phyloP scores from a whole-genome alignment of 1,140 invertebrate genomes.

The Eubasilissa regina region DNA sequence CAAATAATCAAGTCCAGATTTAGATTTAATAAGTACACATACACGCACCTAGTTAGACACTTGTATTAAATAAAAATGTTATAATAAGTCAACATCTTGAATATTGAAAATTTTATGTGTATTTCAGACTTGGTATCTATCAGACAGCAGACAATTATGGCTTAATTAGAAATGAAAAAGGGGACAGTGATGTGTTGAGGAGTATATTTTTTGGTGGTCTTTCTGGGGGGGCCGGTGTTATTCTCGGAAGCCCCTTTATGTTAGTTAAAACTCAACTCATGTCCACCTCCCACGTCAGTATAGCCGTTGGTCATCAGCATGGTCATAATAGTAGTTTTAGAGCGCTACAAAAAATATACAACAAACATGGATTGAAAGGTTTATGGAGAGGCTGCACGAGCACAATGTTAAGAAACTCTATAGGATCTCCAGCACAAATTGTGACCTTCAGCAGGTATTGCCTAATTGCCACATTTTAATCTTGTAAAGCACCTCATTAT shows the following conservation, averaged over 20 bases:
- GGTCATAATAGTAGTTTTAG: constrained; percentile 79
- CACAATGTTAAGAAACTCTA: constrained; percentile 76
- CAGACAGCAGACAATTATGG: constrained; percentile 70
- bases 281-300: constrained; percentile 81
- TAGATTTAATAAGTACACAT: too few species aligned
- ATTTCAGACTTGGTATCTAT: constrained; percentile 68
- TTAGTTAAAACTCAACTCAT: constrained; percentile 94
- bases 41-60: too few species aligned
- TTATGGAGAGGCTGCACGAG: constrained; percentile 86
- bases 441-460: constrained; percentile 67
- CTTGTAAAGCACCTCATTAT: too few species aligned
- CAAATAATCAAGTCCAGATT: too few species aligned
- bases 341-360: constrained; percentile 82
- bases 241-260: constrained; percentile 81
- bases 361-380: constrained; percentile 80
- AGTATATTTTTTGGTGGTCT: constrained; percentile 68
- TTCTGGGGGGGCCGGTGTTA: constrained; percentile 67
- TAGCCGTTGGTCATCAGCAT: constrained; percentile 93
- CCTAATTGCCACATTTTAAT: too few species aligned
- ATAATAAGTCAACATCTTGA: too few species aligned
- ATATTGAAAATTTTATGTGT: constrained; percentile 7
- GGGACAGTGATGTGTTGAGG: constrained; percentile 66
- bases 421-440: constrained; percentile 70
- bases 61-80: too few species aligned
- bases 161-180: constrained; percentile 66